Base-by-base conservation (phyloP, 2,888 invertebrate species). In the Allolobophora icterica region DNA sequence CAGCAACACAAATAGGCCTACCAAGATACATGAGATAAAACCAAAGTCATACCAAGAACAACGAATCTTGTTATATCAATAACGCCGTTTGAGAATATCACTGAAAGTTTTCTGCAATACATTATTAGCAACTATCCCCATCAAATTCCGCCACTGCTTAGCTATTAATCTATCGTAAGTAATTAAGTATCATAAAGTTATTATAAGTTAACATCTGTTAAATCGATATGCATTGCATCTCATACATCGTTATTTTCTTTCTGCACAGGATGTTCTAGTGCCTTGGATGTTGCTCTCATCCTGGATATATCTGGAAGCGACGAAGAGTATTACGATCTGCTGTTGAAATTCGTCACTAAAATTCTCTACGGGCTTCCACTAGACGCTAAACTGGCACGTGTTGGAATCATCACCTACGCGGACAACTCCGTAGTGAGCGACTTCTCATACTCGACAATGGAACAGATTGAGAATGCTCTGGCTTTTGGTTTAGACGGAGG, bases 331-430 rank as follows among this genome's bases (percentile, higher is more conserved):
- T 91, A 92, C 83, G 90, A 89, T 13, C 30, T 91, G 30, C 3
- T 91, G 33, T 93, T 94, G 83, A 91, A 93, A 52, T 95, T 95
- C 92, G 94, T 95, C 4, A 92, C 93, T 71, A 94, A 94, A 89
- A 92, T 95, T n/a, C 93, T 95, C 6, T 93, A 94, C 71, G 94
- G 94, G 13, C 93, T 95, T 87, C 94, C 89, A 8, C n/a, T 89
- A 34, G 52, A 89, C 38, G 35, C 87, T 11, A 91, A 90, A 52
- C 40, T 42, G 34, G 90, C 90, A 40, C 89, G 94, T 35, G 93
- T 95, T 38, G 95, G 94, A 34, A 93, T 95, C 40, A 93, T 95
- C 15, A 95, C 95, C 91, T 95, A 93, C 93, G 94, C 95, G 52
- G 95, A 94, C 34, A 93, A 93, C 4, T 94, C 94, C 35, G 93